These are phyloP conservation scores for Drosophila peninsularis DNA, from an alignment of 2,888 invertebrate species.

Conservation along the genomic window DNA sequence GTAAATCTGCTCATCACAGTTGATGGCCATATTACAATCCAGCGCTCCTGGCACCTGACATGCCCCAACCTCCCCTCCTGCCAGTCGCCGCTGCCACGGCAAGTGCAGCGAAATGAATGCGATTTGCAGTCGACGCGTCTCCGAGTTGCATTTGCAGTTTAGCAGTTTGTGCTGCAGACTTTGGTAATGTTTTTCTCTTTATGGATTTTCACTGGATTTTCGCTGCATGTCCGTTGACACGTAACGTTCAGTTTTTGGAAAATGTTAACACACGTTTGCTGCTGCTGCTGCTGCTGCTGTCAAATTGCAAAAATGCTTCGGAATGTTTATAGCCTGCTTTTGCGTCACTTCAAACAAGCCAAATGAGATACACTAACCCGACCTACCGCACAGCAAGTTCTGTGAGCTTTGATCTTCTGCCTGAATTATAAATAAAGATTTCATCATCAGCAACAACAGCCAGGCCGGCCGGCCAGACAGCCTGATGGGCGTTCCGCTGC, in stretches of 20 bases:
- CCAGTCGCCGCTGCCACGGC: neutral
- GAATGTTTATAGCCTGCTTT: constrained; percentile 75
- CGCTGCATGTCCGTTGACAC: constrained; percentile 62
- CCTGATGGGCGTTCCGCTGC: constrained; percentile 31
- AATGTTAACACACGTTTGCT: constrained; percentile 43
- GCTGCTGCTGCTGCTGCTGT: constrained; percentile 15
- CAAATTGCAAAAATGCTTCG: constrained; percentile 79
- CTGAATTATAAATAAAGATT: constrained; percentile 67
- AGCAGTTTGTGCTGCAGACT: constrained; percentile 21
- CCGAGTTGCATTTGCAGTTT: constrained; percentile 55
- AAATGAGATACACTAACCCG: constrained; percentile 17
- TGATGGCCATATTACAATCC: constrained; percentile 80
- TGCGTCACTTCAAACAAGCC: constrained; percentile 30
- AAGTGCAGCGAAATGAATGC: constrained; percentile 73
- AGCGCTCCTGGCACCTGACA: constrained; percentile 42
- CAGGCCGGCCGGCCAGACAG: constrained; percentile 16
- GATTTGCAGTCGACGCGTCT: constrained; percentile 81
- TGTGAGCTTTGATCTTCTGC: constrained; percentile 70
- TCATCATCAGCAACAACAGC: constrained; percentile 48
- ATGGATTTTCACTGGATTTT: constrained; percentile 68
- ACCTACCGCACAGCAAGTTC: constrained; percentile 61
- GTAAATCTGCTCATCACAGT: constrained; percentile 83
- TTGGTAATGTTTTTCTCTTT: constrained; percentile 63
- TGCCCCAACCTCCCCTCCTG: neutral
- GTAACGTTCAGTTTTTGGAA: constrained; percentile 60